These are phyloP conservation scores for Pandemis corylana DNA, from an alignment of 2,888 invertebrate species.

Conservation along the genomic window DNA sequence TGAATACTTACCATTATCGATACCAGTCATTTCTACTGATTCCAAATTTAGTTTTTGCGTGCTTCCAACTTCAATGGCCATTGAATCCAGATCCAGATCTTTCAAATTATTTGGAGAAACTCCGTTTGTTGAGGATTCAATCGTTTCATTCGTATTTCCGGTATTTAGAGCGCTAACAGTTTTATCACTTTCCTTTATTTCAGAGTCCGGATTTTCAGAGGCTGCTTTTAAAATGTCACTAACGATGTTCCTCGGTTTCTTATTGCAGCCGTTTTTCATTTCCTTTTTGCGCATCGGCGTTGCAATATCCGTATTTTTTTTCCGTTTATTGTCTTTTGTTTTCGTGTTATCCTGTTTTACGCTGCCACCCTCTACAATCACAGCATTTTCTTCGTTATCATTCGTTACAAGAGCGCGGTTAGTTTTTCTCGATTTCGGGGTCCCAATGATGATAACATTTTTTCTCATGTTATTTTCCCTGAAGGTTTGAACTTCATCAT, in stretches of 20 bases:
- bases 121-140: conserved; percentile 17
- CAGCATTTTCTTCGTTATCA: conserved; percentile 1
- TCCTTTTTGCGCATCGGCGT: neutral
- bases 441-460: conserved; percentile 57
- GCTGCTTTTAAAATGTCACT: neutral
- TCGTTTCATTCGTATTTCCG: neutral
- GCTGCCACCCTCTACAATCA: neutral
- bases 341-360: conserved; percentile 10
- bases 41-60: conserved; percentile 44
- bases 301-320: neutral
- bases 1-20: conserved; percentile 54
- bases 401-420: neutral
- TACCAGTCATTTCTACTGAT: conserved; percentile 46
- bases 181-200: neutral
- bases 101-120: conserved; percentile 37
- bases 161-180: neutral
- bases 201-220: neutral
- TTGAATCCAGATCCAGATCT: conserved; percentile 54
- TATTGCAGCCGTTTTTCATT: conserved; percentile 5
- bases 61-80: conserved; percentile 63
- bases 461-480: conserved; percentile 43
- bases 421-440: conserved; percentile 50
- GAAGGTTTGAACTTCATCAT: conserved; percentile 48
- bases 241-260: conserved; percentile 8
- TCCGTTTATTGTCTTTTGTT: conserved; percentile 13